Percentiles rank a stretch among this genome's conserved stretches.
Evolutionary conservation across 2,113 vertebrate genomes (phyloP).

Genomic region (Xenopus laevis): DNA sequence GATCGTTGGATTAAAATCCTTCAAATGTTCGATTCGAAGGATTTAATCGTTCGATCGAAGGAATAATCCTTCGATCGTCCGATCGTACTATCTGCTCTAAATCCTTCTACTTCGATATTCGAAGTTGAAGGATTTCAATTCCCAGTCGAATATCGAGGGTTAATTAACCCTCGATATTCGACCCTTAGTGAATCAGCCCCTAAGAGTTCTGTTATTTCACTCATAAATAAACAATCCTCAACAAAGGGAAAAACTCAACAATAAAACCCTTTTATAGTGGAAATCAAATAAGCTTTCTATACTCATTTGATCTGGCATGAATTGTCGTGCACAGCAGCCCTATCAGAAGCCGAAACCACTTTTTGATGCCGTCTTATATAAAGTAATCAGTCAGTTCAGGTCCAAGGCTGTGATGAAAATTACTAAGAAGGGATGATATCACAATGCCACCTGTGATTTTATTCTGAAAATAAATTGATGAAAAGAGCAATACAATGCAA

Average conservation of each 20-base stretch:
- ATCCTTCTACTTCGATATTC: no score
- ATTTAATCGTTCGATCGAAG: no score
- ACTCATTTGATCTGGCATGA: constrained; percentile 52
- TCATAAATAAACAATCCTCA: background rate
- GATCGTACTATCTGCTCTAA: no score
- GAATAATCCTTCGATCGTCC: no score
- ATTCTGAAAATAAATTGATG: constrained; percentile 54
- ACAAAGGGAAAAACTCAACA: background rate
- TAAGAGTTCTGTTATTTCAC: no score
- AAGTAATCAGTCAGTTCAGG: constrained; percentile 56
- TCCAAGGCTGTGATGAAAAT: constrained; percentile 54
- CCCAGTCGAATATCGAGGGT: no score
- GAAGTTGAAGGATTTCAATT: no score
- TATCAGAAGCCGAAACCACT: constrained; percentile 44
- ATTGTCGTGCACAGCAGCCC: constrained; percentile 37
- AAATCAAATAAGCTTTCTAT: constrained; percentile 29
- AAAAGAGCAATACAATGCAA: constrained; percentile 45
- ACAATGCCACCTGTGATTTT: constrained; percentile 60
- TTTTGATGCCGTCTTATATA: constrained; percentile 52
- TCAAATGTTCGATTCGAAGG: no score
- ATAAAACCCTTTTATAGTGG: constrained; percentile 8
- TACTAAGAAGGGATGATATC: constrained; percentile 54
- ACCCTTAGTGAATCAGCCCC: no score
- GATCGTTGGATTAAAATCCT: no score
- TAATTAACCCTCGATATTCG: no score